These are phyloP conservation scores for Mustela lutreola DNA, from an alignment of 2,113 vertebrate genomes.

Conservation along the genomic window DNA sequence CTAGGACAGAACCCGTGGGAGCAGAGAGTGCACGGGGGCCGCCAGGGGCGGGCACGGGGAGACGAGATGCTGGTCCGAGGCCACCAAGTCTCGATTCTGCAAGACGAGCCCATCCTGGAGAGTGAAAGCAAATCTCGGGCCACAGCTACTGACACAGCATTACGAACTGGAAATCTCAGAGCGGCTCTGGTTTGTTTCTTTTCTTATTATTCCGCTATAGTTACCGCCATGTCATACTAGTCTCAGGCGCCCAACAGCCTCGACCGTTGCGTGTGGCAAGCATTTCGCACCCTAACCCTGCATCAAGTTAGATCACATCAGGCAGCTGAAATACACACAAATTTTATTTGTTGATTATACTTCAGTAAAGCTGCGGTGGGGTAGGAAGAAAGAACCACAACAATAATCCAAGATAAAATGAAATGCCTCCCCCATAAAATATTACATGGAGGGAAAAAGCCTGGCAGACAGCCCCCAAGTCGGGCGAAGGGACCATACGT, in stretches of 20 bases:
- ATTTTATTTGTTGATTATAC: background rate
- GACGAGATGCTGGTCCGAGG: background rate
- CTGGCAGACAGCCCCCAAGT: background rate
- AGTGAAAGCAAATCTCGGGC: background rate
- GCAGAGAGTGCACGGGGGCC: background rate
- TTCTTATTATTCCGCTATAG: background rate
- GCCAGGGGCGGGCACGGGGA: background rate
- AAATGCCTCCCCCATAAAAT: background rate
- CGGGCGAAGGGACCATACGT: too few relatives aligned
- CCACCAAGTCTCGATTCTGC: background rate
- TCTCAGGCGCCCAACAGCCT: background rate
- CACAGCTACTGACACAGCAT: too few relatives aligned
- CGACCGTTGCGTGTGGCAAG: background rate
- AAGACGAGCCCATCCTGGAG: background rate
- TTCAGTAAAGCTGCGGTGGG: background rate
- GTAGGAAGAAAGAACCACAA: background rate
- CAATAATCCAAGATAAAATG: background rate
- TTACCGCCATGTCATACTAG: background rate
- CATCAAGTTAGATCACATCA: background rate
- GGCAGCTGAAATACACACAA: background rate
- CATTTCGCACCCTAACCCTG: too few relatives aligned
- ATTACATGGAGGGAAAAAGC: background rate
- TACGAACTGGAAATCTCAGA: background rate
- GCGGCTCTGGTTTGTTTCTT: background rate
- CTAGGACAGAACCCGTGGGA: background rate